Conservation (phyloP, 2,888 invertebrate genomes). For the Galeruca laticollis region DNA sequence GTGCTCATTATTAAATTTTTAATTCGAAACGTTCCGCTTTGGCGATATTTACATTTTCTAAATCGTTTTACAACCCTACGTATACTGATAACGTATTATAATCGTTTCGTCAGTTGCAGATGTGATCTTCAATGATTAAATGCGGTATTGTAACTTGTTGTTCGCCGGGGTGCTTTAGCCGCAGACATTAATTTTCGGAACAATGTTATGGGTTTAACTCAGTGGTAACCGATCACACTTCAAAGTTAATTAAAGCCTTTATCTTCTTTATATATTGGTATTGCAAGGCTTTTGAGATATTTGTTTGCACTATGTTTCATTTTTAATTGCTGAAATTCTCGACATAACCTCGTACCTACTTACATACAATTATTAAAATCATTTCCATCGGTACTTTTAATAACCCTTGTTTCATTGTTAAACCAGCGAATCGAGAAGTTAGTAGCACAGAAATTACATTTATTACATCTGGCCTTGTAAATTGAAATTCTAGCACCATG, state of each 20-base stretch:
- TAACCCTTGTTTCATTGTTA: neutral
- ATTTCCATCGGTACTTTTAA: no score
- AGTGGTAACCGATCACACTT: slow-evolving; percentile 7
- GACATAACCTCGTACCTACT: no score
- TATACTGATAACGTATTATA: neutral
- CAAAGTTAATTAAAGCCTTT: slow-evolving; percentile 8
- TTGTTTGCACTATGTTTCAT: no score
- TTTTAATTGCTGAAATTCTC: neutral
- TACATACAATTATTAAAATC: no score
- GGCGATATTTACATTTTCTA: no score
- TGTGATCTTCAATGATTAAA: slow-evolving; percentile 16
- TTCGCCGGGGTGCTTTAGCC: slow-evolving; percentile 6
- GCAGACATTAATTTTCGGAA: slow-evolving; percentile 20
- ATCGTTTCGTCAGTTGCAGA: slow-evolving; percentile 13
- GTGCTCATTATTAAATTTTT: no score
- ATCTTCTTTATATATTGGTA: neutral
- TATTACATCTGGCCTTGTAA: neutral
- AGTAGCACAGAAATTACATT: neutral
- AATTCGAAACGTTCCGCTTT: no score
- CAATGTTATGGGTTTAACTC: slow-evolving; percentile 1
- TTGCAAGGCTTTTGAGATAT: neutral
- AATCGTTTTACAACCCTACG: no score
- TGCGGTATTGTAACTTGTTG: slow-evolving; percentile 5
- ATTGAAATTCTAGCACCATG: neutral
- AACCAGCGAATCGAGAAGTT: neutral